These are phyloP conservation scores for Epiperipatus broadwayi DNA, from an alignment of 2,888 invertebrate species.

Conservation along the genomic window DNA sequence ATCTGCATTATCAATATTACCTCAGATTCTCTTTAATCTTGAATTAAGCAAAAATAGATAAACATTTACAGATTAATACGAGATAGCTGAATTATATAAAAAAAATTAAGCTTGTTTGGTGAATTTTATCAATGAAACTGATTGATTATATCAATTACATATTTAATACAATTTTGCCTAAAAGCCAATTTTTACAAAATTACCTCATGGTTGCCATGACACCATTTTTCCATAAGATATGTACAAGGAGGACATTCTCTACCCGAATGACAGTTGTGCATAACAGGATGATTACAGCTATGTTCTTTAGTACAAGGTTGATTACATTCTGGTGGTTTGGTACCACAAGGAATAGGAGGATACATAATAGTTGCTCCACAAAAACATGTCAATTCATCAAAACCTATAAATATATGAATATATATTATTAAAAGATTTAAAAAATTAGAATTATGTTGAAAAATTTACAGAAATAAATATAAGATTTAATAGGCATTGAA, in stretches of 20 bases:
- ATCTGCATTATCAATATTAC: too few relatives aligned
- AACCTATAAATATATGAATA: slow-evolving; percentile 32
- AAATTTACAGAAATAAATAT: slow-evolving; percentile 5
- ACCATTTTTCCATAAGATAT: slow-evolving; percentile 60
- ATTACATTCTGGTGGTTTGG: slow-evolving; percentile 57
- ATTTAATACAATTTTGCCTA: too few relatives aligned
- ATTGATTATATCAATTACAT: too few relatives aligned
- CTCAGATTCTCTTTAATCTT: too few relatives aligned
- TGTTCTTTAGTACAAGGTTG: slow-evolving; percentile 55
- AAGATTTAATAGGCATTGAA: too few relatives aligned
- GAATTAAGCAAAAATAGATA: too few relatives aligned
- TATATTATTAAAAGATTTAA: background rate
- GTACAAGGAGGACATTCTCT: slow-evolving; percentile 61
- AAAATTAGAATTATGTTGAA: background rate
- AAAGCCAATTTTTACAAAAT: too few relatives aligned
- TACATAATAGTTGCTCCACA: slow-evolving; percentile 67
- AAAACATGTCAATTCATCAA: slow-evolving; percentile 73
- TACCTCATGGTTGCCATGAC: slow-evolving; percentile 56
- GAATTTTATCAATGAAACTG: too few relatives aligned
- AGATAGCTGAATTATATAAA: too few relatives aligned
- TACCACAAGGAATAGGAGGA: slow-evolving; percentile 84
- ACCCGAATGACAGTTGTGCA: slow-evolving; percentile 60
- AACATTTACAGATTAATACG: too few relatives aligned
- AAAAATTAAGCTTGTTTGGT: too few relatives aligned
- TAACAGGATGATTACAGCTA: slow-evolving; percentile 57